Conservation (phyloP, 2,888 invertebrate species). For the Argyresthia goedartella region DNA sequence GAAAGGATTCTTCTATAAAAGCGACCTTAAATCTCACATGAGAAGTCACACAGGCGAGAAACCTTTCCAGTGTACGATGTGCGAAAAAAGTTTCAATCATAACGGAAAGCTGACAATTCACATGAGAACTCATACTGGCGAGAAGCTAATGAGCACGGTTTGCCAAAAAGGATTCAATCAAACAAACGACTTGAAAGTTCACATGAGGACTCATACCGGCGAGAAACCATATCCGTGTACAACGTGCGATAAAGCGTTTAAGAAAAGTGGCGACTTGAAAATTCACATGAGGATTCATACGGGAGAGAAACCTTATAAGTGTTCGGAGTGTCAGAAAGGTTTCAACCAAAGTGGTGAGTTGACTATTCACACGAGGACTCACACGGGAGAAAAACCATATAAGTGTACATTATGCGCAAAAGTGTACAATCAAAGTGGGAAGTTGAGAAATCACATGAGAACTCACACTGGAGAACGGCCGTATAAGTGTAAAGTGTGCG, state of each 20-base stretch:
- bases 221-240: background rate
- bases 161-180: background rate
- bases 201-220: background rate
- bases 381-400: background rate
- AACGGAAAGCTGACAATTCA: constrained; percentile 37
- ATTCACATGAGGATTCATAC: background rate
- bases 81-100: constrained; percentile 40
- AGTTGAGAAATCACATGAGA: background rate
- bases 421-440: background rate
- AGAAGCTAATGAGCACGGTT: background rate
- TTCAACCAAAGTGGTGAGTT: background rate
- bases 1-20: constrained; percentile 45
- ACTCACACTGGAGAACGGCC: background rate
- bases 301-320: background rate
- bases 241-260: background rate
- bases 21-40: constrained; percentile 45
- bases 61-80: constrained; percentile 39
- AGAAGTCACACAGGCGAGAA: constrained; percentile 52
- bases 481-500: background rate
- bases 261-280: background rate
- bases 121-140: constrained; percentile 9
- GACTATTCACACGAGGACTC: background rate
- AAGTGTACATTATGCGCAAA: background rate
- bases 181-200: background rate
- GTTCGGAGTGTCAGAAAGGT: background rate